Percentiles rank a stretch among this genome's conserved stretches.
These are phyloP conservation scores for Chalcis sispes DNA, from an alignment of 2,888 invertebrate genomes.

Conservation along the genomic window DNA sequence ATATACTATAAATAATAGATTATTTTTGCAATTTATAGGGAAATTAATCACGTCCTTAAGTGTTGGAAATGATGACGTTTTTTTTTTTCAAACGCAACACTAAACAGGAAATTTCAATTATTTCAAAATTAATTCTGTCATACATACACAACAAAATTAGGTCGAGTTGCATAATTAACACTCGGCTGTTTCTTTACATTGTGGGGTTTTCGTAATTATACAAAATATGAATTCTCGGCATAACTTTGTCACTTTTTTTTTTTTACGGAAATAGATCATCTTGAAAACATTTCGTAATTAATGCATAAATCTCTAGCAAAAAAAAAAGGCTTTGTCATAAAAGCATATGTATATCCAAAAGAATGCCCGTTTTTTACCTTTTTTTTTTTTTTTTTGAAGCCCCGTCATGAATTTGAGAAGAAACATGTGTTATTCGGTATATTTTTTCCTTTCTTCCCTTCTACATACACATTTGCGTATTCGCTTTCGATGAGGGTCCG, in stretches of 20 bases:
- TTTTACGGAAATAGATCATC: slow-evolving; percentile 7
- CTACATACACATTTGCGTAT: no score
- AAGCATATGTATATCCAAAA: slow-evolving; percentile 11
- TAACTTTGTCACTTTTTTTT: background rate
- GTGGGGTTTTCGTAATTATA: slow-evolving; percentile 2
- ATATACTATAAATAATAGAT: no score
- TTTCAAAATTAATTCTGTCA: no score
- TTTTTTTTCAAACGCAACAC: no score
- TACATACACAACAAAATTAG: no score
- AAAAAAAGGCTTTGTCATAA: background rate
- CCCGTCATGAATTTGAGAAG: slow-evolving; percentile 49
- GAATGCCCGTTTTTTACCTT: slow-evolving; percentile 9
- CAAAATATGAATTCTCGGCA: background rate
- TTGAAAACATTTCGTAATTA: slow-evolving; percentile 24
- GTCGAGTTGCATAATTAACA: no score
- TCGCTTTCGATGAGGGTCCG: slow-evolving; percentile 42
- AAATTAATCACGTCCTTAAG: no score
- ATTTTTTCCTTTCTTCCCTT: slow-evolving; percentile 35
- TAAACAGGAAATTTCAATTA: no score
- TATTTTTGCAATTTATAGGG: no score
- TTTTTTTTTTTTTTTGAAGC: background rate
- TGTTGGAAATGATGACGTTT: no score
- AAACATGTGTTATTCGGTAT: slow-evolving; percentile 53
- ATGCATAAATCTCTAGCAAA: slow-evolving; percentile 20
- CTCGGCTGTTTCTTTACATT: no score